Conservation (phyloP, 1,140 invertebrate species). For the Aphelenchoides fujianensis region DNA sequence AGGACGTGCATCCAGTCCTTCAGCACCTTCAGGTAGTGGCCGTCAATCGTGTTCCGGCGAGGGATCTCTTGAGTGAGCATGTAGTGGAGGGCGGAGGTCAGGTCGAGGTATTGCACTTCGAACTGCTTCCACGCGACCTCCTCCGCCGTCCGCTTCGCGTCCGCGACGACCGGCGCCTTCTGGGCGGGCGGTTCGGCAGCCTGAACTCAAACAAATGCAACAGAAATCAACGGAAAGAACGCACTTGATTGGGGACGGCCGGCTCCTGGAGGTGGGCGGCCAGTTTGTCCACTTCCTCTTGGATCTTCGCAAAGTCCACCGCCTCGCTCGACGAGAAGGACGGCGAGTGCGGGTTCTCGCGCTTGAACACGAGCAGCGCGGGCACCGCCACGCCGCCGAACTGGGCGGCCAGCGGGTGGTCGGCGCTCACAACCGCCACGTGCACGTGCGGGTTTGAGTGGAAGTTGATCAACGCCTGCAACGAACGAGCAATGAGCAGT, state of each 20-base stretch:
- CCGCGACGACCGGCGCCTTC: not conserved
- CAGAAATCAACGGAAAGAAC: too few relatives aligned
- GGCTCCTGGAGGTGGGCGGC: not conserved
- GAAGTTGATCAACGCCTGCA: constrained; percentile 46
- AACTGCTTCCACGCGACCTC: constrained; percentile 44
- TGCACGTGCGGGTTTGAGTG: constrained; percentile 27
- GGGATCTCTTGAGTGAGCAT: constrained; percentile 50
- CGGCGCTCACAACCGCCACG: constrained; percentile 22
- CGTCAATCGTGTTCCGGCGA: constrained; percentile 34
- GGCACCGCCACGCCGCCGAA: constrained; percentile 35
- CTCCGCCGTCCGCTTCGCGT: too few relatives aligned
- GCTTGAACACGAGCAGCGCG: constrained; percentile 36
- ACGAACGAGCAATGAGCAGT: constrained; percentile 6
- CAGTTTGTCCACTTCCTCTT: not conserved
- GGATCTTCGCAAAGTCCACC: constrained; percentile 12
- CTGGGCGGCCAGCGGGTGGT: constrained; percentile 36
- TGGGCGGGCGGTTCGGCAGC: not conserved
- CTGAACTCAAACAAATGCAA: too few relatives aligned
- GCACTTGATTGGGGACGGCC: constrained; percentile 1
- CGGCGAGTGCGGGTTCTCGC: constrained; percentile 23
- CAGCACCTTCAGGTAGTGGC: constrained; percentile 36
- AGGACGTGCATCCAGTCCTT: constrained; percentile 55
- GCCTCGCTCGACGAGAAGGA: constrained; percentile 36
- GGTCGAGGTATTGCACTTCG: constrained; percentile 49
- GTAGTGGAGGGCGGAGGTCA: constrained; percentile 36